Conservation (phyloP, 2,113 vertebrate species). For the Notarius quadriscutis region DNA sequence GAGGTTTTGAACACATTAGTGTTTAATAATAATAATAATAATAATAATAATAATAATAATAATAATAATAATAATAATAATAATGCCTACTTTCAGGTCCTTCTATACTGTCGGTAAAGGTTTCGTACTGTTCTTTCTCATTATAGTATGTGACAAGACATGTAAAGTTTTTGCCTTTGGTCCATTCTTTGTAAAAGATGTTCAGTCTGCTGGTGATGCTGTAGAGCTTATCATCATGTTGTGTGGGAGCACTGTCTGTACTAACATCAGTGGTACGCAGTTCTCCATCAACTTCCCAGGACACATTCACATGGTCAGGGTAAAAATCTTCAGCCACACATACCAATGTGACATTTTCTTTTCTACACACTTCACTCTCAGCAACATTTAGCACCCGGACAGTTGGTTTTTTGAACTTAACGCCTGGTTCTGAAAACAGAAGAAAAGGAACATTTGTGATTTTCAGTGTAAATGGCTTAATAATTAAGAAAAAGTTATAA, state of each 20-base stretch:
- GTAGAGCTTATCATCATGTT: slow-evolving; percentile 33
- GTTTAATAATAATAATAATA: neutral
- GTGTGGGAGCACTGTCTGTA: neutral
- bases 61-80: slow-evolving; percentile 2
- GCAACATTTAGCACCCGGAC: neutral
- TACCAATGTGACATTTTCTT: slow-evolving; percentile 12
- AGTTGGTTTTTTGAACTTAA: accelerated
- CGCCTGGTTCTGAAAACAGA: neutral
- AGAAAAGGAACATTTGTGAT: neutral
- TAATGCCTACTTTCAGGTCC: slow-evolving; percentile 10
- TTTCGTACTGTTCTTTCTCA: accelerated
- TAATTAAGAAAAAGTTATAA: neutral
- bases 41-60: slow-evolving; percentile 2
- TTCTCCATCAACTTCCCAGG: neutral
- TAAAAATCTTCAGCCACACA: slow-evolving; percentile 1
- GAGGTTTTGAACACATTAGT: neutral
- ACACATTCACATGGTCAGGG: slow-evolving; percentile 6
- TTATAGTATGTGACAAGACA: slow-evolving; percentile 65
- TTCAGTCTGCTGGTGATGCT: slow-evolving; percentile 76
- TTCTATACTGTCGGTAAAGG: slow-evolving; percentile 9
- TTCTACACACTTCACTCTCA: neutral
- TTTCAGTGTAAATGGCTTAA: neutral
- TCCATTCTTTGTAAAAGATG: slow-evolving; percentile 65
- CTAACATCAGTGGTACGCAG: neutral
- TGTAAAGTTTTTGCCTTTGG: slow-evolving; percentile 59